Evolutionary conservation across 2,797 vertebrate species (phyloP), one percentile per base, ranked within the genome.

Genomic region (Chaenodraco wilsoni): DNA sequence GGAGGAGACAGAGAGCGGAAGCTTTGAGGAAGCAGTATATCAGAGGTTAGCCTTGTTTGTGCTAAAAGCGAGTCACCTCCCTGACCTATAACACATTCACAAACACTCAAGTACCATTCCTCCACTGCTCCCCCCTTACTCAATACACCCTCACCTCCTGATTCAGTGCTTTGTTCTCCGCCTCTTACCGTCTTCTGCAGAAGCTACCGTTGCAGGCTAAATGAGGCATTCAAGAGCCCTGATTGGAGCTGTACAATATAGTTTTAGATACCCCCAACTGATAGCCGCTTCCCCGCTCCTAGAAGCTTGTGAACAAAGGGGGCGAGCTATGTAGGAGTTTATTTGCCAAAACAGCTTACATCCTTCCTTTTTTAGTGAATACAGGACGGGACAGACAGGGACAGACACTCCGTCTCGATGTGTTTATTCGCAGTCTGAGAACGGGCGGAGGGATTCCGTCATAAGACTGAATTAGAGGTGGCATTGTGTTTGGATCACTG

Each of bases 1-100:
- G 69, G 73, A 66, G 72, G 76, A 82, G 71, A 65, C 79, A 83
- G 76, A 78, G 79, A 78, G 54, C 74, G 76, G 78, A 88, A 72
- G 74, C 84, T 64, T 48, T 89, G 84, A 95, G 95, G 95, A 96
- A 96, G 94, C 94, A 92, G 88, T 95, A 93, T 78, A 95, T 95
- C 93, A 95, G 91, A 93, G 88, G 78, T 90, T 78, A 93, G 87
- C 91, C 71, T 84, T 95, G 92, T 94, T 95, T 94, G 94, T 95
- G 90, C 93, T 93, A 92, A 92, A 93, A 84, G 74, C 88, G 87
- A 93, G 85, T 92, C 88, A 92, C 91, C 93, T 91, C 86, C 68
- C 85, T 96, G 95, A 96, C 95, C 95, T 95, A 91, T 94, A 92
- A 93, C 95, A 96, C 93, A 89, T 94, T 95, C 89, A 92, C 90